Base-by-base conservation (phyloP, 2,888 invertebrate species). In the Eilema sororculum region DNA sequence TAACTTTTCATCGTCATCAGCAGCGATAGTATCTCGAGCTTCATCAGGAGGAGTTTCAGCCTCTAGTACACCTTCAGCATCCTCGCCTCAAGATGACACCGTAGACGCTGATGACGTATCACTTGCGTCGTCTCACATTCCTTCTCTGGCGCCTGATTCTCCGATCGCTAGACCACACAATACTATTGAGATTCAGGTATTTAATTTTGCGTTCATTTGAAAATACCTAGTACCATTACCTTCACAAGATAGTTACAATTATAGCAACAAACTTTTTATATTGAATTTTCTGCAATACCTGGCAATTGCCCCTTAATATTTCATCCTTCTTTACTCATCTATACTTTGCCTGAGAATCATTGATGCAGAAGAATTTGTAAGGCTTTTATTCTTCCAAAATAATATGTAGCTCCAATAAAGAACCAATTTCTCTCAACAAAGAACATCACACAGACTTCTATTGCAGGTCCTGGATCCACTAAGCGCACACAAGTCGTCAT, bases 11-110 rank as follows among this genome's bases (percentile, higher is more conserved):
- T 96, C 97, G 25, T 96, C 96, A 65, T 96, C 96, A 71, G 96
- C 96, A 4, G 96, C 96, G 59, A 95, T 96, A 71, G 94, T 94
- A 22, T 96, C 96, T 72, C 89, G 96, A 71, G 96, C 96, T 4
- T 96, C 97, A 33, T 97, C 97, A 5, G 94, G 96, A 63, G 96
- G 96, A 68, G 93, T 97, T 1, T 97, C 97, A 9, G 96, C 96
- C 25, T 97, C 97, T 10, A 97, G 97, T 65, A 97, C 97, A 28
- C 97, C 97, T 20, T 97, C 97, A 28, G 97, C 97, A 20, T 97
- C 97, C 4, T 97, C 97, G 79, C 97, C 97, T 9, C 97, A 97
- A 88, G 97, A 97, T 80, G 97, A 97, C 81, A 96, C 96, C 0
- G 96, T 94, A 4, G 97, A 97, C 46, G 97, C 96, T 73, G 97